Evolutionary conservation across 64 coral and sea anemone species (phyloP), one percentile per base, ranked within the genome.

Genomic region (Stichodactyla mertensii): DNA sequence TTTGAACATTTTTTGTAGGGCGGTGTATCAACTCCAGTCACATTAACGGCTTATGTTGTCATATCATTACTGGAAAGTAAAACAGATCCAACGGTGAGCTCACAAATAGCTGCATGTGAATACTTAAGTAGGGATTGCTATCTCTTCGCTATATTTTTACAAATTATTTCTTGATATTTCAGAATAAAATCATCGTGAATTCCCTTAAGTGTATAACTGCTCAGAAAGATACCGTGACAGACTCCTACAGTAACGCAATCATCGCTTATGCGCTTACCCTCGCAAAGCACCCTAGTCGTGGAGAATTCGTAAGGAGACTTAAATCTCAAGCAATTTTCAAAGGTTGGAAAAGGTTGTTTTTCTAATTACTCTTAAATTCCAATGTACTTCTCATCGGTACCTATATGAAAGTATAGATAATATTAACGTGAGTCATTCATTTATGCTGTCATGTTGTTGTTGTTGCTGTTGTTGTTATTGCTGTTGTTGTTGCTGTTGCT

Each of bases 41-140:
- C 89, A 55, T 59, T 91, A 4, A 91, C 89, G n/a, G 89, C 89
- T 23, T 91, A 78, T 77, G 85, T 91, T 28, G 61, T 86, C 31
- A 57, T 91, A 61, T 91, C 89, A 20, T 84, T 91, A 16, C 5
- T 91, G 20, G 89, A 91, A 64, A 70, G 80, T 54, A 84, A 83
- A 55, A 64, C 87, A 23, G 78, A 71, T 24, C 71, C 85, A 78
- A 14, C 55, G 85, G 81, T 93, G 66, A 11, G 86, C 54, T 23
- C 11, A 2, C 19, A 59, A 45, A 45, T 45, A 45, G 36, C 36
- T 45, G 36, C 36, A 45, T 45, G 36, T 3, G 36, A 45, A 45
- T 45, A 45, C 36, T 45, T 45, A 45, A 45, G 36, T 45, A 45
- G 36, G 36, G 36, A 45, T 45, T 45, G 36, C 36, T 45, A 45